Evolutionary conservation across 1,140 invertebrate species (phyloP).

Genomic region (Dendrolimus punctatus): DNA sequence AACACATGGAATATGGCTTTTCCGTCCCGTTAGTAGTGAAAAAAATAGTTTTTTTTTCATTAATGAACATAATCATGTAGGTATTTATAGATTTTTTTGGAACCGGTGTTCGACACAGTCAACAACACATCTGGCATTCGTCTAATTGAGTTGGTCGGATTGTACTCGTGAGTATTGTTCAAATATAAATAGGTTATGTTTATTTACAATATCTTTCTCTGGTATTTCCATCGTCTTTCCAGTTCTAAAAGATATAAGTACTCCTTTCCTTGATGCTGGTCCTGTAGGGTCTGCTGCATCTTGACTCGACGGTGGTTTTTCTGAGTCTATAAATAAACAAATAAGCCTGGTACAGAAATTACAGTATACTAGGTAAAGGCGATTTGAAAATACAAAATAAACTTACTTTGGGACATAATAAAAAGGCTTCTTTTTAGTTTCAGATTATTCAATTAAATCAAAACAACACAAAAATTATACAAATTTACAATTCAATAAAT

Average conservation of each 20-base stretch:
- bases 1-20: too few species aligned
- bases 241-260: slow-evolving; percentile 85
- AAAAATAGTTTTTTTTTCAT: too few species aligned
- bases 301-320: slow-evolving; percentile 58
- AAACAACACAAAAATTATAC: too few species aligned
- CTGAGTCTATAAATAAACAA: slow-evolving; percentile 46
- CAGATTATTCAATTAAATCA: neutral
- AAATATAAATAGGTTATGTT: slow-evolving; percentile 26
- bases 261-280: slow-evolving; percentile 81
- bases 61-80: too few species aligned
- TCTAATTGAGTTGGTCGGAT: too few species aligned
- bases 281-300: slow-evolving; percentile 80
- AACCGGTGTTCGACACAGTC: too few species aligned
- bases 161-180: too few species aligned
- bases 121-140: too few species aligned
- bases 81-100: too few species aligned
- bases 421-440: slow-evolving; percentile 2
- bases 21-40: too few species aligned
- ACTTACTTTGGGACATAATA: slow-evolving; percentile 54
- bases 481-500: too few species aligned
- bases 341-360: neutral
- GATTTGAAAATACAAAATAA: neutral
- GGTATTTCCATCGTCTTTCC: slow-evolving; percentile 89
- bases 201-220: slow-evolving; percentile 84
- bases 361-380: neutral